phyloP scores from a whole-genome alignment of 2,113 vertebrate genomes.

The Petromus typicus region DNA sequence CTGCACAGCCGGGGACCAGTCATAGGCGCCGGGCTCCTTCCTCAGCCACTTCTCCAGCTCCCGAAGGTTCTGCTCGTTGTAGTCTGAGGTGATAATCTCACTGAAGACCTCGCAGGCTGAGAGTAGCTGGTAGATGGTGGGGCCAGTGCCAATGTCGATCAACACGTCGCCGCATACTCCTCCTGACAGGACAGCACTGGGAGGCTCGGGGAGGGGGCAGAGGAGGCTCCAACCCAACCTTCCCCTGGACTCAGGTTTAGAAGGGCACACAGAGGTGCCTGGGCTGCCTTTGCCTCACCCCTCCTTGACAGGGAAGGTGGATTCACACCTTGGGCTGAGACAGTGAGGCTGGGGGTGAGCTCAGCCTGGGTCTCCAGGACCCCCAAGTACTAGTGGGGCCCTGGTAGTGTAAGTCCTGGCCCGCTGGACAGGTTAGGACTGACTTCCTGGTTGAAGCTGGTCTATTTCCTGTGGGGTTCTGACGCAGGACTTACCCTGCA shows the following conservation, averaged over 20 bases:
- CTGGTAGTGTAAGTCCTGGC: background rate
- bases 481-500: background rate
- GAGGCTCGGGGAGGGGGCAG: background rate
- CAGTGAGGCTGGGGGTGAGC: background rate
- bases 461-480: background rate
- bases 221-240: background rate
- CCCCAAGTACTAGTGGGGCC: background rate
- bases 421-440: background rate
- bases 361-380: background rate
- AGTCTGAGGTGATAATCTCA: conserved; percentile 79
- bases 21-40: conserved; percentile 15
- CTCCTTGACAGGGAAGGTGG: background rate
- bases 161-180: conserved; percentile 41
- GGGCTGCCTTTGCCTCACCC: background rate
- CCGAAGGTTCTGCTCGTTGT: conserved; percentile 25
- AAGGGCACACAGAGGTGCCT: no score
- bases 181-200: background rate
- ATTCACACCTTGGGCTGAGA: background rate
- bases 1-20: conserved; percentile 50
- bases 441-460: background rate
- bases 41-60: conserved; percentile 77
- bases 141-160: conserved; percentile 72
- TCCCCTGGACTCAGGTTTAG: background rate
- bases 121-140: conserved; percentile 80
- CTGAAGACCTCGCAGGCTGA: conserved; percentile 74